phyloP scores from a whole-genome alignment of 2,113 vertebrate species.

The Octodon degus region DNA sequence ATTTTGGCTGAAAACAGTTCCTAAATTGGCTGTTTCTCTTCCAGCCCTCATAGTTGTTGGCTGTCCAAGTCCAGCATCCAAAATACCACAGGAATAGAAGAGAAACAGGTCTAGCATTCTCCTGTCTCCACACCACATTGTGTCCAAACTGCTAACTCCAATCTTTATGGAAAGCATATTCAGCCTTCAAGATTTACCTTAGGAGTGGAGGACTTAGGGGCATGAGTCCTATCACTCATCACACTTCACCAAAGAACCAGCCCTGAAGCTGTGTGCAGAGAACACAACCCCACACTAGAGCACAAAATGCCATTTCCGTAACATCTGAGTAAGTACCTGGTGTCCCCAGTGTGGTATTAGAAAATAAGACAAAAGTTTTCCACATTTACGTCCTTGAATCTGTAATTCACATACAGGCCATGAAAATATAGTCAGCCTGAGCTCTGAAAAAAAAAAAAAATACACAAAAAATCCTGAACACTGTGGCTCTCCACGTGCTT shows the following conservation, averaged over 20 bases:
- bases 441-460: not conserved
- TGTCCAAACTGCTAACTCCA: not conserved
- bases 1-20: not conserved
- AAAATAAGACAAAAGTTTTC: not conserved
- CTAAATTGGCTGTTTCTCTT: not conserved
- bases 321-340: not conserved
- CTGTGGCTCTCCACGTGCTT: not conserved
- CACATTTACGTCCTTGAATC: not conserved
- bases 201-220: too few relatives aligned
- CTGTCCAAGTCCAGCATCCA: not conserved
- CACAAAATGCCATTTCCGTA: not conserved
- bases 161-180: not conserved
- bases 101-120: not conserved
- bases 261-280: not conserved
- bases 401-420: not conserved
- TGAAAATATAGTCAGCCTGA: not conserved
- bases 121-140: not conserved
- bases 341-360: not conserved
- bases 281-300: not conserved
- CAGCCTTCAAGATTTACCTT: not conserved
- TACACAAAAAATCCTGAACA: too few relatives aligned
- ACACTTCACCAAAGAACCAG: not conserved
- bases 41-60: not conserved
- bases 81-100: not conserved
- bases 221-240: not conserved